Evolutionary conservation across 1,140 invertebrate species (phyloP).

Genomic region (Danaus melanippus): DNA sequence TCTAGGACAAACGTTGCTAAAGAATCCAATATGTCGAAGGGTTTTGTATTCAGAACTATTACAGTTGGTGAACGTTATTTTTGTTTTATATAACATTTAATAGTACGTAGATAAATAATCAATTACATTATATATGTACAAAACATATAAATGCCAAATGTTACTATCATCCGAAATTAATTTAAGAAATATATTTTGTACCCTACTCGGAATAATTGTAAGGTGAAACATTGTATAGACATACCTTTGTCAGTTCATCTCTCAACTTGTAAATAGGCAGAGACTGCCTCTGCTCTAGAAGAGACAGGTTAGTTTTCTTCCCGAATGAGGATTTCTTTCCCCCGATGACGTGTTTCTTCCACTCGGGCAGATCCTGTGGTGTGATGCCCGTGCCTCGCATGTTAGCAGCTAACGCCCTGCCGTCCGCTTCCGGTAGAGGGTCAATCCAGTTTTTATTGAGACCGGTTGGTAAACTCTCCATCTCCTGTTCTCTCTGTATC

Average conservation of each 20-base stretch:
- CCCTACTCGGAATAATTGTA: no score
- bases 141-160: no score
- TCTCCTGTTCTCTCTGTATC: conserved; percentile 92
- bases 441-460: conserved; percentile 96
- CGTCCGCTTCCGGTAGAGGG: conserved; percentile 89
- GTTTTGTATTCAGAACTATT: no score
- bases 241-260: conserved; percentile 92
- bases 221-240: neutral
- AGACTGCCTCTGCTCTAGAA: conserved; percentile 96
- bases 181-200: no score
- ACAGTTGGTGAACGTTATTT: no score
- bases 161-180: no score
- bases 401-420: conserved; percentile 80
- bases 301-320: conserved; percentile 95
- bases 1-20: no score
- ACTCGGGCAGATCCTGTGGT: conserved; percentile 94
- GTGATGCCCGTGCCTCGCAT: conserved; percentile 87
- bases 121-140: no score
- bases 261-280: conserved; percentile 97
- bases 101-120: no score
- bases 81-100: no score
- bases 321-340: conserved; percentile 98
- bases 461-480: conserved; percentile 86
- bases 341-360: conserved; percentile 99
- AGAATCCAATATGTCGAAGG: no score